Evolutionary conservation across 2,797 vertebrate species (phyloP).

Genomic region (Sebastes matsubarae): DNA sequence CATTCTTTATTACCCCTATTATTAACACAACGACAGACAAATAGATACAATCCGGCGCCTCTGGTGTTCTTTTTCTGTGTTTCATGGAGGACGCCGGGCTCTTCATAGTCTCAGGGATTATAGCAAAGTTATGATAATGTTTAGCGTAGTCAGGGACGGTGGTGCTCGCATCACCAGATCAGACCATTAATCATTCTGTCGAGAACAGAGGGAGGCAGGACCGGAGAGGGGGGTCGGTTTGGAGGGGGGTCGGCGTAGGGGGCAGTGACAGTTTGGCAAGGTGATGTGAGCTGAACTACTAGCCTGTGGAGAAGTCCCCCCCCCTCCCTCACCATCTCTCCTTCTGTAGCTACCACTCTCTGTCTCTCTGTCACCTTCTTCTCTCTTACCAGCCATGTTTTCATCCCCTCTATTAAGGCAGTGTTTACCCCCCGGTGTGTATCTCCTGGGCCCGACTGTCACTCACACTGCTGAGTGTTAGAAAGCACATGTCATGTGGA

Average conservation of each 20-base stretch:
- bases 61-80: constrained; percentile 1
- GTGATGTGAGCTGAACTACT: constrained; percentile 71
- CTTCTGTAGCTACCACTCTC: constrained; percentile 22
- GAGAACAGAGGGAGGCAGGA: constrained; percentile 40
- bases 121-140: constrained; percentile 88
- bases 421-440: constrained; percentile 51
- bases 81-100: constrained; percentile 61
- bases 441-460: constrained; percentile 54
- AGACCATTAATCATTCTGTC: constrained; percentile 91
- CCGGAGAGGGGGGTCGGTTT: constrained; percentile 11
- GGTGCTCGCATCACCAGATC: constrained; percentile 79
- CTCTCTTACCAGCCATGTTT: constrained; percentile 50
- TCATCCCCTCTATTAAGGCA: constrained; percentile 49
- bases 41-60: constrained; percentile 8
- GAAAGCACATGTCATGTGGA: constrained; percentile 30
- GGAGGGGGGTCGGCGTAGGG: constrained; percentile 36
- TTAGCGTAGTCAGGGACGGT: constrained; percentile 80
- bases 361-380: constrained; percentile 53
- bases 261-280: constrained; percentile 72
- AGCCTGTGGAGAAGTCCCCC: constrained; percentile 61
- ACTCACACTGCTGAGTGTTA: constrained; percentile 48
- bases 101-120: constrained; percentile 82
- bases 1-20: constrained; percentile 25
- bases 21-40: constrained; percentile 36
- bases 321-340: constrained; percentile 15